Conservation (phyloP, 2,888 invertebrate species). For the Cataglyphis cursor region DNA sequence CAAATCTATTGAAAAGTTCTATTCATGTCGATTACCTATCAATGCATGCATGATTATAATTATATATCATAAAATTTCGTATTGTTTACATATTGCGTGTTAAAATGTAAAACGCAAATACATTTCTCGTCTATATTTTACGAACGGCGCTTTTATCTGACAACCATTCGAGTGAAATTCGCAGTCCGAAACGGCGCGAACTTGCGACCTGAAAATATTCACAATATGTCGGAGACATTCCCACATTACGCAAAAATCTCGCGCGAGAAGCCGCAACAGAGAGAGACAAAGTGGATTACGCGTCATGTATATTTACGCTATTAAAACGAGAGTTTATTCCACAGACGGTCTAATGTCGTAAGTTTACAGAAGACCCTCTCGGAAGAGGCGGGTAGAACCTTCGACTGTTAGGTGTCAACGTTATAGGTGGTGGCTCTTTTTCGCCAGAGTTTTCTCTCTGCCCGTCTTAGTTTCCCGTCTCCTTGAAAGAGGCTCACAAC, state of each 20-base stretch:
- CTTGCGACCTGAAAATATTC: conserved; percentile 4
- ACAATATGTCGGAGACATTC: neutral
- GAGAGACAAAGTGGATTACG: conserved; percentile 49
- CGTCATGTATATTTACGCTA: conserved; percentile 40
- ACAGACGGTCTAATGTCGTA: conserved; percentile 59
- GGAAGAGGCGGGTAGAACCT: conserved; percentile 24
- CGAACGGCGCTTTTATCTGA: neutral
- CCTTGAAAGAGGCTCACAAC: conserved; percentile 21
- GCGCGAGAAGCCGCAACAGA: neutral
- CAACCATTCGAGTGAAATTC: neutral
- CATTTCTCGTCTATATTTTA: neutral
- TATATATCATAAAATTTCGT: neutral
- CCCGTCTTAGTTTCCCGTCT: conserved; percentile 41
- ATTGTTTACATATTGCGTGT: neutral
- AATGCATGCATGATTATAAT: neutral
- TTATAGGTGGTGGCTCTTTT: conserved; percentile 59
- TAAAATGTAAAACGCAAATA: neutral
- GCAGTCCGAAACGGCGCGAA: neutral
- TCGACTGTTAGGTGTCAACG: conserved; percentile 63
- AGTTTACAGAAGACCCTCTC: conserved; percentile 47
- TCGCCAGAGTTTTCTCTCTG: conserved; percentile 59
- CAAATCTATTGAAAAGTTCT: neutral
- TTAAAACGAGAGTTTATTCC: conserved; percentile 53
- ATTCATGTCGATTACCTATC: neutral
- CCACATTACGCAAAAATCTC: conserved; percentile 22